Conservation (phyloP, 2,888 invertebrate species). For the Ypsolopha scabrella region DNA sequence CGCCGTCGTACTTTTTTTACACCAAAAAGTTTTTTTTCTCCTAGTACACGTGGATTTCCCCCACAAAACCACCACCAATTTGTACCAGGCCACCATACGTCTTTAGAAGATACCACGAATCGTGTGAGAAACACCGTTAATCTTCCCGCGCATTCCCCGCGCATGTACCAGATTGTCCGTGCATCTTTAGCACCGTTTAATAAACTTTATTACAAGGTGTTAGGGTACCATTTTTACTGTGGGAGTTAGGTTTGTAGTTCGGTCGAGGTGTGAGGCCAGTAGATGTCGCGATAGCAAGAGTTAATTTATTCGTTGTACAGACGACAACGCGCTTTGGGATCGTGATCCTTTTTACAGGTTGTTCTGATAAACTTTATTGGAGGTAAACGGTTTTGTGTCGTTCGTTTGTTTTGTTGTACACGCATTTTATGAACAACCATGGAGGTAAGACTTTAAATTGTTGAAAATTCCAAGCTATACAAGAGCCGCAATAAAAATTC, state of each 20-base stretch:
- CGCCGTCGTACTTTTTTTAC: too few relatives aligned
- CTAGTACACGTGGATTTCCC: neutral
- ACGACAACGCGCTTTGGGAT: conserved; percentile 48
- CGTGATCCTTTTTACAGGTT: conserved; percentile 30
- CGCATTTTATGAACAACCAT: neutral
- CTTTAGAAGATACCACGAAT: conserved; percentile 27
- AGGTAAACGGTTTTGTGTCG: conserved; percentile 12
- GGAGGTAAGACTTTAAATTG: too few relatives aligned
- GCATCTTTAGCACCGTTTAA: neutral
- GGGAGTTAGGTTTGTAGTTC: neutral
- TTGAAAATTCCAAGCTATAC: too few relatives aligned
- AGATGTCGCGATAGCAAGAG: conserved; percentile 56
- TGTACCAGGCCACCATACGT: conserved; percentile 45
- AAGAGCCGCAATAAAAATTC: too few relatives aligned
- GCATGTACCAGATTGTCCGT: neutral
- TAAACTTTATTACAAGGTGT: neutral
- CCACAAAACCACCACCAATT: conserved; percentile 9
- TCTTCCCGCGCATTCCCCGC: conserved; percentile 47
- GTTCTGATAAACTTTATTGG: conserved; percentile 13
- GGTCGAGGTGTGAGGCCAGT: conserved; percentile 64
- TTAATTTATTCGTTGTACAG: conserved; percentile 69
- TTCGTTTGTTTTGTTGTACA: too few relatives aligned
- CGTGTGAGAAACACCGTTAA: conserved; percentile 51
- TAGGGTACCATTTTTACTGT: neutral
- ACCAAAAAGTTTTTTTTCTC: neutral